Conservation (phyloP, 1,140 invertebrate species). For the Brachionus paranguensis region DNA sequence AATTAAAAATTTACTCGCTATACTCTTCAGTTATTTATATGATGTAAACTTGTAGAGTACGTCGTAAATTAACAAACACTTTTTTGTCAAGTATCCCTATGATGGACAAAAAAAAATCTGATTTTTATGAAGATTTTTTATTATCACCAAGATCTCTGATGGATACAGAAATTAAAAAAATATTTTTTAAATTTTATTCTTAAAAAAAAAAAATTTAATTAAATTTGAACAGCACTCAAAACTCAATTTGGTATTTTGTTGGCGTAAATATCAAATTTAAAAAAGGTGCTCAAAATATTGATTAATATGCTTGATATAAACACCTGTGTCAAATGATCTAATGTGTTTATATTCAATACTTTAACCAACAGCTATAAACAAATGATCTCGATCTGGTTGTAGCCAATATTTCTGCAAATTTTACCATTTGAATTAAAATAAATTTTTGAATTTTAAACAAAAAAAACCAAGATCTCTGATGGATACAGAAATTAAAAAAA, state of each 20-base stretch:
- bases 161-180: neutral
- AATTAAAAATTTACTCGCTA: neutral
- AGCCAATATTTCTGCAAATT: neutral
- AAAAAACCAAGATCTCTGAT: neutral
- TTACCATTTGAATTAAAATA: neutral
- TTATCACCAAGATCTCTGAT: neutral
- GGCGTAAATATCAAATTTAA: neutral
- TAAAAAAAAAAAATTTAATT: no score
- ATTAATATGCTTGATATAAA: conserved; percentile 3
- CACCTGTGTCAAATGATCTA: neutral
- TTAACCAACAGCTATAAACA: neutral
- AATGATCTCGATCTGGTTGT: neutral
- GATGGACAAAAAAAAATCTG: neutral
- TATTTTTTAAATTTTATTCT: neutral
- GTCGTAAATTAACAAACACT: conserved; percentile 1
- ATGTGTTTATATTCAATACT: conserved; percentile 27
- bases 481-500: neutral
- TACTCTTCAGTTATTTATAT: neutral
- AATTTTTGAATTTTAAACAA: neutral
- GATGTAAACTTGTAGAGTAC: neutral
- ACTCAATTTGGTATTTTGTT: neutral
- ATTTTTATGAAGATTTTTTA: neutral
- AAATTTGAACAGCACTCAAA: neutral
- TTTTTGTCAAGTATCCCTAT: neutral
- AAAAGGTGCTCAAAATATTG: neutral